Evolutionary conservation across 2,888 invertebrate genomes (phyloP).

Genomic region (Calameuta idolon): DNA sequence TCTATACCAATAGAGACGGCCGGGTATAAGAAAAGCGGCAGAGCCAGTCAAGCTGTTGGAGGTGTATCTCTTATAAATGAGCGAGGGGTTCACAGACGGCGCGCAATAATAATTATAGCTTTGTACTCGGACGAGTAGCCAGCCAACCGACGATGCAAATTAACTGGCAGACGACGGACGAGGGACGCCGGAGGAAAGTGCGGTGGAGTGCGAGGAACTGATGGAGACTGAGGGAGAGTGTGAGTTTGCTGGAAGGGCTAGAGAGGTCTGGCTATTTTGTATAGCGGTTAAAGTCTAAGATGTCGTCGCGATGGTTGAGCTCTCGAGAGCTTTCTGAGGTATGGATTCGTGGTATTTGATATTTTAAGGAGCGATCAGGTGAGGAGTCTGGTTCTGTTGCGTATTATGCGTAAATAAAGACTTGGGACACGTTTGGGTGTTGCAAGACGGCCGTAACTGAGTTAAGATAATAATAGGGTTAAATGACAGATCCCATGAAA

Average conservation of each 20-base stretch:
- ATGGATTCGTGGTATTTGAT: background rate
- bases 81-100: conserved; percentile 58
- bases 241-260: background rate
- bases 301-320: background rate
- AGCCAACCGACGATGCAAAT: conserved; percentile 52
- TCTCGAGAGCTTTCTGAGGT: background rate
- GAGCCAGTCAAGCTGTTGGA: background rate
- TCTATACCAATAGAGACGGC: background rate
- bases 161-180: conserved; percentile 33
- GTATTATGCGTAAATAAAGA: background rate
- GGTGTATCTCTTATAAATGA: conserved; percentile 56
- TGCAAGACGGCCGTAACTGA: background rate
- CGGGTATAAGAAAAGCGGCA: background rate
- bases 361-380: background rate
- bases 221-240: background rate
- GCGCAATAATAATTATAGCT: conserved; percentile 65
- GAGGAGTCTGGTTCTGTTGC: background rate
- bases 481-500: conserved; percentile 9
- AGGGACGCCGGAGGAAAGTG: background rate
- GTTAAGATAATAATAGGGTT: conserved; percentile 2
- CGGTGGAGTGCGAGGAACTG: background rate
- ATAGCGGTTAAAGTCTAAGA: background rate
- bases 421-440: background rate
- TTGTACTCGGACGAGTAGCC: conserved; percentile 48
- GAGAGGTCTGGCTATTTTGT: background rate